A percentile compares a stretch with the other conserved stretches of the same genome.
phyloP scores from a whole-genome alignment of 2,888 invertebrate species.

The Trachelus tabidus region DNA sequence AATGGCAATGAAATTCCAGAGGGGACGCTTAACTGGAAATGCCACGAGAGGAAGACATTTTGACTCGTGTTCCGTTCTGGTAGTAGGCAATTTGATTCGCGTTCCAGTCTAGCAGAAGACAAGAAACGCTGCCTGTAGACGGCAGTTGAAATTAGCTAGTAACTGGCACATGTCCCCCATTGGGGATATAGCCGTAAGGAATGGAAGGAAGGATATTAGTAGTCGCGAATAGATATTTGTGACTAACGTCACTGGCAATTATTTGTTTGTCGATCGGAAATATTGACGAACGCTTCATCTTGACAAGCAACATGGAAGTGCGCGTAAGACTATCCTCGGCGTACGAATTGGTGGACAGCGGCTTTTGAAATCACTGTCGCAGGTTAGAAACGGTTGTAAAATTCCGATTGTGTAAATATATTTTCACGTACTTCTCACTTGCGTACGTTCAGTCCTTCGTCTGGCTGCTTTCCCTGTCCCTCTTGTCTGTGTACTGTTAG shows the following conservation, averaged over 20 bases:
- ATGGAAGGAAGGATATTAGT: constrained; percentile 21
- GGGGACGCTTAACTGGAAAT: neutral
- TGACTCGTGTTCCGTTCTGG: neutral
- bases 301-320: neutral
- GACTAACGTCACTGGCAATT: constrained; percentile 32
- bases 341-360: too few species aligned
- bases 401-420: neutral
- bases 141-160: constrained; percentile 29
- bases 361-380: neutral
- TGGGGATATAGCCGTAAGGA: too few species aligned
- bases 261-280: constrained; percentile 33
- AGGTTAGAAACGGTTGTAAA: neutral
- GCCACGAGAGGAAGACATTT: neutral
- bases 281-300: neutral
- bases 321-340: neutral
- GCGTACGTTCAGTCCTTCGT: neutral
- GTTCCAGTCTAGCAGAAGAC: neutral
- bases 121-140: neutral
- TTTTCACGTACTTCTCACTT: neutral
- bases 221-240: constrained; percentile 39
- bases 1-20: neutral
- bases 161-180: neutral
- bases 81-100: neutral
- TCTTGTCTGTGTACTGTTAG: neutral
- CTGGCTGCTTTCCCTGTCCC: neutral